A percentile compares a stretch with the other conserved stretches of the same genome.
These are phyloP conservation scores for Epicauta chinensis DNA, from an alignment of 1,140 invertebrate species.

Conservation along the genomic window DNA sequence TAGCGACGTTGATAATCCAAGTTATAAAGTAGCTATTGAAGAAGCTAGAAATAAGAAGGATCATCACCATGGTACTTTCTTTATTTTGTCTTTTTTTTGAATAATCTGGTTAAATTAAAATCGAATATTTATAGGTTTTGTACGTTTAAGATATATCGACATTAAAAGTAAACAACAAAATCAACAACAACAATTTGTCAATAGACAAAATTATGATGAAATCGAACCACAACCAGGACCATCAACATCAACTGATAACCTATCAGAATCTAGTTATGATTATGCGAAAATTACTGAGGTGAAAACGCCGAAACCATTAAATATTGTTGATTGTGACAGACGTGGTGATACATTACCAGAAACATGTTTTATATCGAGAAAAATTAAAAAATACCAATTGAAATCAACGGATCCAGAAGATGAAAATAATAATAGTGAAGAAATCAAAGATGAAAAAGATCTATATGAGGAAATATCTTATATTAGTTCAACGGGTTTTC, in stretches of 20 bases:
- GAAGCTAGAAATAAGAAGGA: conserved; percentile 40
- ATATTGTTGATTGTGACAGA: conserved; percentile 3
- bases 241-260: neutral
- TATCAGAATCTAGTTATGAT: conserved; percentile 3
- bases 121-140: conserved; percentile 23
- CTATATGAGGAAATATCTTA: conserved; percentile 25
- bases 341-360: conserved; percentile 2
- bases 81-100: neutral
- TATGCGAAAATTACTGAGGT: conserved; percentile 10
- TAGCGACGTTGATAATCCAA: conserved; percentile 51
- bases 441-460: conserved; percentile 11
- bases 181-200: too few relatives aligned
- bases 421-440: conserved; percentile 7
- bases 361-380: conserved; percentile 9
- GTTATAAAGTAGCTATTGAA: conserved; percentile 60
- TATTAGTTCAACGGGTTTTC: conserved; percentile 27
- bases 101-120: neutral
- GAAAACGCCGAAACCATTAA: conserved; percentile 14
- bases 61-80: neutral
- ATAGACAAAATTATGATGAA: neutral
- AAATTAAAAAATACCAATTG: conserved; percentile 19
- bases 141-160: conserved; percentile 17
- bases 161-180: neutral
- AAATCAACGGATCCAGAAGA: conserved; percentile 18
- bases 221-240: conserved; percentile 1